These are phyloP conservation scores for Zophobas atratus DNA, from an alignment of 1,140 invertebrate species.

Conservation along the genomic window DNA sequence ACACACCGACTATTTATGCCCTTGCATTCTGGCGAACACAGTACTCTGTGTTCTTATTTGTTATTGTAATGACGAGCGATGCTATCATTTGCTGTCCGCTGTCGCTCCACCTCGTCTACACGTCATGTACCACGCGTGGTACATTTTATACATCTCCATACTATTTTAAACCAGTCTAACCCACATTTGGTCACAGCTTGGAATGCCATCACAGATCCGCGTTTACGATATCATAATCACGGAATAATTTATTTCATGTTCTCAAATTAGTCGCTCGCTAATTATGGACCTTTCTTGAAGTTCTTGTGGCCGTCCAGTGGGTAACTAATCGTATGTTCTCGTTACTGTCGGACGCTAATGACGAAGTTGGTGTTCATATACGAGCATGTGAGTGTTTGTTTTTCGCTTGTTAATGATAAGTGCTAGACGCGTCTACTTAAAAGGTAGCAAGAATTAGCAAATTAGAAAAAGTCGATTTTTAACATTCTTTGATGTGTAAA, in stretches of 20 bases:
- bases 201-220: not conserved
- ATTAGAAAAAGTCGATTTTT: not conserved
- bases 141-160: slow-evolving; percentile 58
- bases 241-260: slow-evolving; percentile 3
- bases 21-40: slow-evolving; percentile 54
- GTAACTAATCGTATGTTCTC: too few relatives aligned
- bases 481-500: slow-evolving; percentile 15
- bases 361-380: too few relatives aligned
- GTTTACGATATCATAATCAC: slow-evolving; percentile 2
- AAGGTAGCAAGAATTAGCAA: too few relatives aligned
- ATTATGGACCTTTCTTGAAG: not conserved
- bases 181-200: slow-evolving; percentile 32
- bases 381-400: too few relatives aligned
- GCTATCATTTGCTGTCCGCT: slow-evolving; percentile 60
- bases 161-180: slow-evolving; percentile 50
- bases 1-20: slow-evolving; percentile 58
- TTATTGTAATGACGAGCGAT: slow-evolving; percentile 65
- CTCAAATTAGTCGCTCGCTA: not conserved
- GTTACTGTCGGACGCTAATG: too few relatives aligned
- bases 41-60: slow-evolving; percentile 64
- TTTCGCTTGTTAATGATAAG: too few relatives aligned
- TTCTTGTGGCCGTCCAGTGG: not conserved
- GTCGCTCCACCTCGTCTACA: slow-evolving; percentile 60
- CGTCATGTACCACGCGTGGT: slow-evolving; percentile 57
- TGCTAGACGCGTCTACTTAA: too few relatives aligned